Base-by-base conservation (phyloP, 2,888 invertebrate genomes). In the Notocelia uddmanniana region DNA sequence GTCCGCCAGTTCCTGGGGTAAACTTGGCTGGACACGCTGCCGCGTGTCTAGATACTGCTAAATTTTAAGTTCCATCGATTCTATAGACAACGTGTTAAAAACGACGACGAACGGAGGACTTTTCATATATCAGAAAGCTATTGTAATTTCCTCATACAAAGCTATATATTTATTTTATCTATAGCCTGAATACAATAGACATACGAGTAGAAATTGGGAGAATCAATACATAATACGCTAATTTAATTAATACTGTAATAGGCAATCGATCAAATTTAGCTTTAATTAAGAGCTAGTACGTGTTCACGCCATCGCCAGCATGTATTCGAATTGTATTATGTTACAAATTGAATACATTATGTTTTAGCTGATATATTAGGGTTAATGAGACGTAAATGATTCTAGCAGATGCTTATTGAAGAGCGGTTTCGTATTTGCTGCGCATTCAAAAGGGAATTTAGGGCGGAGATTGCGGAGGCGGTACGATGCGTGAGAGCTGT, bases 221-320 rank as follows among this genome's bases (percentile, higher is more conserved):
- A n/a, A 10, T 23, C 11, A n/a, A 41, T 54, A 54, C 23, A 66
- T 31, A 31, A 1, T 1, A 31, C n/a, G n/a, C 37, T 23, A n/a
- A 23, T 41, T 54, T 54, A 48, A 31, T 31, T 31, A 68, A 58
- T 48, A 58, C 34, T 15, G 31, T 50, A 48, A 68, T 48, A 68
- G 31, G 67, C 67, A 48, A 68, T 68, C 58, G 58, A 68, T 68
- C 67, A 68, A 57, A 68, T 68, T 58, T 26, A 58, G 34, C 57
- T 58, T 58, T 34, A 58, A 68, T 68, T 57, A 31, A 31, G 21
- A 34, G 37, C 54, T 23, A 54, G 37, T 37, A 23, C 54, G 6
- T 54, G 54, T 54, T 23, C 54, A 15, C 13, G 13, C 6, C 41
- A 34, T 34, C 9, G 34, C n/a, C n/a, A 34, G 11, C 21, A 23